Base-by-base conservation (phyloP, 2,888 invertebrate genomes). In the Subacronicta megacephala region DNA sequence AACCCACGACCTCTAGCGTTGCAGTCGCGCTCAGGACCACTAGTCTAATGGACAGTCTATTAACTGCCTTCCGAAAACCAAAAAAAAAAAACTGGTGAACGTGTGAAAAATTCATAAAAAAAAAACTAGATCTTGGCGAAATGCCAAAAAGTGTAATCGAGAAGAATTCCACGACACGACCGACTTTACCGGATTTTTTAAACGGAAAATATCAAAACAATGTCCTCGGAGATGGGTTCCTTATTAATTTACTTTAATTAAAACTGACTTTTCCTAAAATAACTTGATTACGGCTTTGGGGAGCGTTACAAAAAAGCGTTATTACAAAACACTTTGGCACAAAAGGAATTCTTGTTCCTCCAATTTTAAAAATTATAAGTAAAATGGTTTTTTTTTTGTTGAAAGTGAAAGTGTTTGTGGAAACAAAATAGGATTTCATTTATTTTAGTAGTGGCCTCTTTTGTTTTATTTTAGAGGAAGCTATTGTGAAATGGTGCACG, bases 161-260 rank as follows among this genome's bases (percentile, higher is more conserved):
- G 18, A 38, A 38, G 18, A 38, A 38, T 38, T 38, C 38, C 38
- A n/a, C n/a, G 38, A 18, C 16, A 10, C 36, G 17, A n/a, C 13
- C 44, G 35, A 45, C 45, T 45, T 37, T 42, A 1, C 13, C 15
- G 20, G 13, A 15, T 33, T 18, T 12, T 38, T 37, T 45, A 20
- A 43, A 66, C 58, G 38, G 50, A 71, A 65, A 74, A 66, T 59
- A 62, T 71, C 56, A 64, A 63, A 64, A 74, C 56, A 64, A 62
- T 62, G 64, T 65, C 56, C 33, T 42, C 37, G 52, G 44, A 52
- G 46, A 64, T 62, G 72, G 69, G 35, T 71, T 66, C 51, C 56
- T 62, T 62, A 68, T 75, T 67, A 67, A 69, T 70, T 75, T 60
- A 70, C 55, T 75, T 75, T 70, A 75, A 72, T 73, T 74, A 75